A percentile compares a stretch with the other conserved stretches of the same genome.
Evolutionary conservation across 2,888 invertebrate species (phyloP).

Genomic region (Hydrotaea cyrtoneurina): DNA sequence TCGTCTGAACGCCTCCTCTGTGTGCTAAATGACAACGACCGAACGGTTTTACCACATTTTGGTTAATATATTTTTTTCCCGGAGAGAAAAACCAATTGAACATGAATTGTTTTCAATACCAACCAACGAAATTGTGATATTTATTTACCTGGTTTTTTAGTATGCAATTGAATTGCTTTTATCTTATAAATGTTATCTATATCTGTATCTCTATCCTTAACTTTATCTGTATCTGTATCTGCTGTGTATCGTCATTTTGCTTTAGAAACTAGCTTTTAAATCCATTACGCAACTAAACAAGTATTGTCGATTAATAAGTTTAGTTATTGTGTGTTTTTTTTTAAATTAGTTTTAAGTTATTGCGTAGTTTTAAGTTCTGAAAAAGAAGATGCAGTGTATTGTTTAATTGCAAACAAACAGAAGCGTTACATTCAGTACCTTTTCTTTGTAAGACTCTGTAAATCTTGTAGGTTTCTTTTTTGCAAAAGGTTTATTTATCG

Average conservation of each 20-base stretch:
- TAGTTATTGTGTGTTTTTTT: conserved; percentile 4
- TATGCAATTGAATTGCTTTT: conserved; percentile 63
- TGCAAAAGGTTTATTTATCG: not conserved
- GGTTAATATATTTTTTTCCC: too few relatives aligned
- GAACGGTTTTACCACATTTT: not conserved
- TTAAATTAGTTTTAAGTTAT: conserved; percentile 35
- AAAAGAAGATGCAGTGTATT: conserved; percentile 1
- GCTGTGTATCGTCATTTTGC: not conserved
- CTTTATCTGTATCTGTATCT: not conserved
- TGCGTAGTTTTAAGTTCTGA: conserved; percentile 41
- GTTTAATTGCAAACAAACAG: conserved; percentile 26
- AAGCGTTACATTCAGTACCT: conserved; percentile 62
- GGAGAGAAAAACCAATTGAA: conserved; percentile 2
- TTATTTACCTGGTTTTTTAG: conserved; percentile 67
- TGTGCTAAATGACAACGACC: conserved; percentile 31
- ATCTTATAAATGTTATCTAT: conserved; percentile 27
- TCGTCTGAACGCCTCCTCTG: conserved; percentile 27
- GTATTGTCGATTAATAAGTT: conserved; percentile 47
- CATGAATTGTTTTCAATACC: conserved; percentile 4
- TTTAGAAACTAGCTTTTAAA: conserved; percentile 7
- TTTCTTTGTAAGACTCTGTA: conserved; percentile 27
- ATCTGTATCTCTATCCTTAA: not conserved
- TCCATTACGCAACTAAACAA: conserved; percentile 13
- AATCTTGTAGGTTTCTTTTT: conserved; percentile 1
- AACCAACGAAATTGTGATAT: conserved; percentile 71